Conservation (phyloP, 2,113 vertebrate species). For the Eulemur macaco region DNA sequence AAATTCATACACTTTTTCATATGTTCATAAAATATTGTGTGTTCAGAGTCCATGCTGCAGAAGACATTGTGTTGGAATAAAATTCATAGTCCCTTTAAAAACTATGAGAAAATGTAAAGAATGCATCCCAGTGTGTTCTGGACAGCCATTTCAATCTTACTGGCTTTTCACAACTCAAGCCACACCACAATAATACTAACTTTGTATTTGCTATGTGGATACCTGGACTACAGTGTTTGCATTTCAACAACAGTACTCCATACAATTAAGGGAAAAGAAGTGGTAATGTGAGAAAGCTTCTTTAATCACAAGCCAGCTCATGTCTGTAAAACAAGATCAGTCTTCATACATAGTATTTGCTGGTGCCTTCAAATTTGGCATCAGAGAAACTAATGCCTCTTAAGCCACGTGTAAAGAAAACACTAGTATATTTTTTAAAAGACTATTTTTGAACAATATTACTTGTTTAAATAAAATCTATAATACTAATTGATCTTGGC, state of each 20-base stretch:
- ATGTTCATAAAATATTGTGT: conserved; percentile 7
- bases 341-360: conserved; percentile 40
- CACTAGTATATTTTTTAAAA: conserved; percentile 19
- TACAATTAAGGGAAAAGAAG: conserved; percentile 65
- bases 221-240: conserved; percentile 12
- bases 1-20: conserved; percentile 57
- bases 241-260: conserved; percentile 52
- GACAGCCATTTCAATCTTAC: neutral
- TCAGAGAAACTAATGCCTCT: conserved; percentile 2
- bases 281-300: conserved; percentile 50
- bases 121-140: neutral
- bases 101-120: conserved; percentile 35
- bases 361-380: conserved; percentile 32
- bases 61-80: conserved; percentile 48
- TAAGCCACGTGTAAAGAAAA: neutral
- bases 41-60: conserved; percentile 21
- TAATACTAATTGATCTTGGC: neutral
- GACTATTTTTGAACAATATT: neutral
- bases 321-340: conserved; percentile 51
- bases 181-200: neutral
- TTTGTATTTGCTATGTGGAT: conserved; percentile 58
- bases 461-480: conserved; percentile 34
- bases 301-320: conserved; percentile 76
- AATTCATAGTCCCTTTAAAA: conserved; percentile 63
- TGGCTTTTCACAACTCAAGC: conserved; percentile 61